Base-by-base conservation (phyloP, 2,797 vertebrate species). In the Gadopsis bispinosus region DNA sequence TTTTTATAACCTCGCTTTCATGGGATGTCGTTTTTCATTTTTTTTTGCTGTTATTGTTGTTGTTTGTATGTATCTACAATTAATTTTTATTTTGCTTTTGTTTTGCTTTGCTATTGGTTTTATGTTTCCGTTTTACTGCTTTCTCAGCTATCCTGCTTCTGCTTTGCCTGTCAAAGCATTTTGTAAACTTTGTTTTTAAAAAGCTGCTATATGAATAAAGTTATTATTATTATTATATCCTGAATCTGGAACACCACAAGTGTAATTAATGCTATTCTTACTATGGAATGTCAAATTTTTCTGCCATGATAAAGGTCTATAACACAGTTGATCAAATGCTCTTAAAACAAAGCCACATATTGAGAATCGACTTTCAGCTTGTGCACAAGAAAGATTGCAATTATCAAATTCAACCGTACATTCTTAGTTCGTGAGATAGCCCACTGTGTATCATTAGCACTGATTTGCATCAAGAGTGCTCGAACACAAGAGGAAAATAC, bases 391-490 rank as follows among this genome's bases (percentile, higher is more conserved):
- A 48, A 58, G 17, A 56, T 1, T 67, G 43, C 11, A 22, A 60
- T 69, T 31, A 63, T 60, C 11, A 67, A 68, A 65, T 33, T 33
- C 13, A 61, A 75, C 55, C 6, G 14, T 4, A 20, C 4, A 22
- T 39, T 37, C 17, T 31, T 16, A 26, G 51, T 54, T 53, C 65
- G 70, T 64, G 47, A 74, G 63, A 65, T n/a, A 39, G 41, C 81
- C 78, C 69, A 22, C 74, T 79, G 83, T 77, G 81, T 59, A 67
- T 88, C 82, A 84, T 90, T 83, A 86, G 60, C 3, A 13, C 80
- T 79, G 77, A 85, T 93, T 91, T 92, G 81, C 83, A 93, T 92
- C 70, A 84, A 74, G 74, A 75, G 83, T 77, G 70, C 74, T 83
- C 58, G 11, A 72, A 82, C 73, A 72, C 31, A 64, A 79, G 72